A percentile compares a stretch with the other conserved stretches of the same genome.
These are phyloP conservation scores for Drosophila conformis DNA, from an alignment of 2,888 invertebrate species.

Conservation along the genomic window DNA sequence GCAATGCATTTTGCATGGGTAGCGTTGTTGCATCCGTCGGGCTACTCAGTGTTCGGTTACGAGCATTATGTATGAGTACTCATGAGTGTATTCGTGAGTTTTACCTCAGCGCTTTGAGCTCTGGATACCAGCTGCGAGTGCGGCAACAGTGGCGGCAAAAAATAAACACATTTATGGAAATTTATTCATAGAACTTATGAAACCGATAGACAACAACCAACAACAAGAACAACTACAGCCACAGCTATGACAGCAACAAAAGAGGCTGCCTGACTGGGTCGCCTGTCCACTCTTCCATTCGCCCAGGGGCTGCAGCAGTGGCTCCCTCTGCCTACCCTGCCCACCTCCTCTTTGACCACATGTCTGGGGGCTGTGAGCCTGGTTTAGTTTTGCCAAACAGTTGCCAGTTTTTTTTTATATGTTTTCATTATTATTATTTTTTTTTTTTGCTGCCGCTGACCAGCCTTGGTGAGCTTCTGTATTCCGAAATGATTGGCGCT, in stretches of 20 bases:
- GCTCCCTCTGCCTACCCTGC: neutral
- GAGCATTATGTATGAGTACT: conserved; percentile 13
- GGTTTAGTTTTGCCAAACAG: conserved; percentile 76
- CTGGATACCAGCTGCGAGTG: conserved; percentile 70
- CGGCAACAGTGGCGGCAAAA: conserved; percentile 62
- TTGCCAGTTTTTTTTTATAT: conserved; percentile 54
- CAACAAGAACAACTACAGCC: conserved; percentile 44
- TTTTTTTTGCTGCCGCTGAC: conserved; percentile 13
- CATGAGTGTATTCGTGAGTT: conserved; percentile 42
- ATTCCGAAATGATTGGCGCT: conserved; percentile 48
- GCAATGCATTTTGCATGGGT: conserved; percentile 67
- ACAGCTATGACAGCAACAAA: conserved; percentile 53
- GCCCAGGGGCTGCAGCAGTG: conserved; percentile 42
- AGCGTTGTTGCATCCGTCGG: conserved; percentile 72
- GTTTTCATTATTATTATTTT: conserved; percentile 21
- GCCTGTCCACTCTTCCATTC: conserved; percentile 53
- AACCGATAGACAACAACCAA: conserved; percentile 75
- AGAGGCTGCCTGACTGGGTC: conserved; percentile 78
- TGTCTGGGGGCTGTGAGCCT: conserved; percentile 73
- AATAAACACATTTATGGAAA: conserved; percentile 83
- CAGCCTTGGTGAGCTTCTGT: conserved; percentile 55
- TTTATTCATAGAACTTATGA: conserved; percentile 84
- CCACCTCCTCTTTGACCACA: conserved; percentile 30
- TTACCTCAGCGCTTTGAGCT: conserved; percentile 48
- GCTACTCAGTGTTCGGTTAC: conserved; percentile 27